A percentile compares a stretch with the other conserved stretches of the same genome.
Evolutionary conservation across 2,113 vertebrate species (phyloP).

Genomic region (Silurus meridionalis): DNA sequence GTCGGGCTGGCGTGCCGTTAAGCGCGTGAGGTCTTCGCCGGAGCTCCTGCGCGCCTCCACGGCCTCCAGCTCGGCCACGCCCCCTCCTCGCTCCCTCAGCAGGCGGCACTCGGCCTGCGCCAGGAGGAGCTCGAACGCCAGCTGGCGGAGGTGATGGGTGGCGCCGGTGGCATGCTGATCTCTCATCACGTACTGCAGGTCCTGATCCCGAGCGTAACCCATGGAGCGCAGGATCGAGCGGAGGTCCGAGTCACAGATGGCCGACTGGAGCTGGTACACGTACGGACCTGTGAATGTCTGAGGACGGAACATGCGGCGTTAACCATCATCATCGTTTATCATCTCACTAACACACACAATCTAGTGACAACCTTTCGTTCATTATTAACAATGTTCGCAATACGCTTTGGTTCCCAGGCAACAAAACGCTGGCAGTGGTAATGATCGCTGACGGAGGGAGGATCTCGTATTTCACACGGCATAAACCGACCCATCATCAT

Average conservation of each 20-base stretch:
- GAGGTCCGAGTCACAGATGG: conserved; percentile 85
- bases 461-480: conserved; percentile 83
- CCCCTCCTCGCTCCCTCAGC: conserved; percentile 86
- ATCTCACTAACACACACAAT: background rate
- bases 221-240: conserved; percentile 84
- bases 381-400: no score
- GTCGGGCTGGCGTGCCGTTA: conserved; percentile 84
- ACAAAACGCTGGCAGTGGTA: conserved; percentile 69
- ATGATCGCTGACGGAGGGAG: conserved; percentile 83
- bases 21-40: conserved; percentile 77
- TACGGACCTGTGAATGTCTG: conserved; percentile 97
- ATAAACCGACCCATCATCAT: no score
- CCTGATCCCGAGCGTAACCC: conserved; percentile 85
- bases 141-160: conserved; percentile 79
- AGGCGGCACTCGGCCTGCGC: conserved; percentile 93
- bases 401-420: no score
- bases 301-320: conserved; percentile 37
- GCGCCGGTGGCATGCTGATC: conserved; percentile 76
- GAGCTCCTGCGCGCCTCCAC: conserved; percentile 82
- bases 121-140: conserved; percentile 92
- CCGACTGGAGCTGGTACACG: conserved; percentile 92
- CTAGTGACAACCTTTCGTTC: background rate
- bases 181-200: conserved; percentile 75
- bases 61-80: conserved; percentile 87
- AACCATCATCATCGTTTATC: background rate